A percentile compares a stretch with the other conserved stretches of the same genome.
These are phyloP conservation scores for Larimichthys crocea DNA, from an alignment of 2,113 vertebrate species.

Conservation along the genomic window DNA sequence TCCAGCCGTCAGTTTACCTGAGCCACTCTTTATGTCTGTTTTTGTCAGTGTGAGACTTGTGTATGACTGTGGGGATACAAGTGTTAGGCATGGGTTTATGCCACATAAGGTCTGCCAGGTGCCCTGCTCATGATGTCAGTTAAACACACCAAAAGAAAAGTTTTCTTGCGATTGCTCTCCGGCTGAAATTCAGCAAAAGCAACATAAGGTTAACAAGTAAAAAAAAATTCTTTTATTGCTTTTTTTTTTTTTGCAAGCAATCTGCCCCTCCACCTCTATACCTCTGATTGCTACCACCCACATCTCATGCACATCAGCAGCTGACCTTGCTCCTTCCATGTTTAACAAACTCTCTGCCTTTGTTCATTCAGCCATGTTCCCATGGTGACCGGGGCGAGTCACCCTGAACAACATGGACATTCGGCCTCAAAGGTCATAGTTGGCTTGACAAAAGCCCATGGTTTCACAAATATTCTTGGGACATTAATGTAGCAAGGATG, in stretches of 20 bases:
- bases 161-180: background rate
- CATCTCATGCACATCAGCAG: slow-evolving; percentile 80
- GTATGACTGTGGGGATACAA: slow-evolving; percentile 33
- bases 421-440: slow-evolving; percentile 74
- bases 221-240: slow-evolving; percentile 36
- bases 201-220: slow-evolving; percentile 21
- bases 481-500: slow-evolving; percentile 81
- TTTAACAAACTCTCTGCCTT: slow-evolving; percentile 87
- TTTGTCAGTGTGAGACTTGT: slow-evolving; percentile 44
- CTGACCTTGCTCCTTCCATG: slow-evolving; percentile 87
- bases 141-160: slow-evolving; percentile 31
- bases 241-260: slow-evolving; percentile 1
- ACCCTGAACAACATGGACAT: slow-evolving; percentile 83
- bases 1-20: slow-evolving; percentile 64
- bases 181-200: background rate
- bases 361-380: slow-evolving; percentile 67
- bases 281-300: slow-evolving; percentile 44
- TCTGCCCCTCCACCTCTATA: slow-evolving; percentile 6
- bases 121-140: slow-evolving; percentile 23
- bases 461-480: slow-evolving; percentile 27
- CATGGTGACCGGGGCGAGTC: slow-evolving; percentile 82
- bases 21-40: slow-evolving; percentile 39
- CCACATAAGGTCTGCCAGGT: slow-evolving; percentile 29
- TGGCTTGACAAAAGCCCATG: slow-evolving; percentile 51
- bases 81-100: slow-evolving; percentile 29